These are phyloP conservation scores for Selenia dentaria DNA, from an alignment of 2,888 invertebrate species.

Conservation along the genomic window DNA sequence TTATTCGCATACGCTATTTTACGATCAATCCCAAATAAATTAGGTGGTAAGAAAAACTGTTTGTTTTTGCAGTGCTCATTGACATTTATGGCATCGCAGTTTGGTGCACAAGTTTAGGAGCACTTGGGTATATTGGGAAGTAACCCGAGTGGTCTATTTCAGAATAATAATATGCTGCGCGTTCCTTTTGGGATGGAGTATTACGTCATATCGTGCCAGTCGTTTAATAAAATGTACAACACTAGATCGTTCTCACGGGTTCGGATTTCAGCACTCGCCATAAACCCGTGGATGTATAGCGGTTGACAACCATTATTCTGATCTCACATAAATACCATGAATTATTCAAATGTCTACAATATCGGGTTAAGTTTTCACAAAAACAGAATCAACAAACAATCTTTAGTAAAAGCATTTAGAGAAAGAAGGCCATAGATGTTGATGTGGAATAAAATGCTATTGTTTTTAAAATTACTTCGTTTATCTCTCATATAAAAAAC, in stretches of 20 bases:
- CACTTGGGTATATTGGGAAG: conserved; percentile 16
- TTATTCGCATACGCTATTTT: too few relatives aligned
- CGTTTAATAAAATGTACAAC: conserved; percentile 8
- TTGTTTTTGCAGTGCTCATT: too few relatives aligned
- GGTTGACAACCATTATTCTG: conserved; percentile 10
- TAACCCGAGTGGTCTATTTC: conserved; percentile 9
- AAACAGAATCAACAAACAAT: too few relatives aligned
- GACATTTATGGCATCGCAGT: conserved; percentile 30
- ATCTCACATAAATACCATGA: conserved; percentile 8
- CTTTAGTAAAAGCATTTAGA: too few relatives aligned
- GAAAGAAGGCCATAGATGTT: too few relatives aligned
- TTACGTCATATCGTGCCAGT: conserved; percentile 17
- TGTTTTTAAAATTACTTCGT: too few relatives aligned
- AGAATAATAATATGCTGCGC: conserved; percentile 5
- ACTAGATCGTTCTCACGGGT: conserved; percentile 16
- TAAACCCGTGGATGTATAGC: conserved; percentile 3
- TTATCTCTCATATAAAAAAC: too few relatives aligned
- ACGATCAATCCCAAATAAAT: too few relatives aligned
- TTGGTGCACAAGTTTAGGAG: conserved; percentile 31
- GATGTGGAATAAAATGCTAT: too few relatives aligned
- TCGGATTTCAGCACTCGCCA: conserved; percentile 12
- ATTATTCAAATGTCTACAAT: conserved; percentile 14
- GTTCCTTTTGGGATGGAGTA: conserved; percentile 8
- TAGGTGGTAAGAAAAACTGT: too few relatives aligned
- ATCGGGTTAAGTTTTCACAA: too few relatives aligned